Evolutionary conservation across 2,797 vertebrate genomes (phyloP).

Genomic region (Cyclura pinguis): DNA sequence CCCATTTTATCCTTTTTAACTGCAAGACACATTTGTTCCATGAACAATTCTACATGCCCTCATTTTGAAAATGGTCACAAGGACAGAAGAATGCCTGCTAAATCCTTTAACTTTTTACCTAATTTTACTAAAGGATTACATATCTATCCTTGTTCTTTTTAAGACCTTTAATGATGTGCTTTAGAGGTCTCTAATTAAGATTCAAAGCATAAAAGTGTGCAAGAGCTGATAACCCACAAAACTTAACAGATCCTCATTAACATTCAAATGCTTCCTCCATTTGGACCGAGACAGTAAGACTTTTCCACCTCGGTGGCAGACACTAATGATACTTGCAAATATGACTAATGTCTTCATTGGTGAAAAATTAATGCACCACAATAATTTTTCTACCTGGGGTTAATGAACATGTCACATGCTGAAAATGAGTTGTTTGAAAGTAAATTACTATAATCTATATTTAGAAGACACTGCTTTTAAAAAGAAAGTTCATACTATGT

Average conservation of each 20-base stretch:
- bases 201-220: slow-evolving; percentile 73
- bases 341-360: slow-evolving; percentile 94
- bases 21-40: slow-evolving; percentile 60
- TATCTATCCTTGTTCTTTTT: slow-evolving; percentile 66
- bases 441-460: slow-evolving; percentile 96
- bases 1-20: slow-evolving; percentile 37
- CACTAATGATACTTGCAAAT: slow-evolving; percentile 87
- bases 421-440: slow-evolving; percentile 97
- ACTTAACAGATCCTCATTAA: slow-evolving; percentile 76
- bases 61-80: slow-evolving; percentile 61
- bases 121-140: slow-evolving; percentile 73
- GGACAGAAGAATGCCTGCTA: slow-evolving; percentile 62
- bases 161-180: slow-evolving; percentile 75
- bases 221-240: slow-evolving; percentile 76
- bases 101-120: slow-evolving; percentile 71
- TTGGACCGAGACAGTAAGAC: slow-evolving; percentile 78
- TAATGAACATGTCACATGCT: slow-evolving; percentile 96
- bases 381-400: slow-evolving; percentile 91
- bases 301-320: slow-evolving; percentile 82
- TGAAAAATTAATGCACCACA: slow-evolving; percentile 91
- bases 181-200: slow-evolving; percentile 78
- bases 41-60: slow-evolving; percentile 54
- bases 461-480: slow-evolving; percentile 85
- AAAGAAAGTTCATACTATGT: slow-evolving; percentile 64
- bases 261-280: slow-evolving; percentile 80